phyloP scores from a whole-genome alignment of 2,888 invertebrate species.

The Petrolisthes cinctipes region DNA sequence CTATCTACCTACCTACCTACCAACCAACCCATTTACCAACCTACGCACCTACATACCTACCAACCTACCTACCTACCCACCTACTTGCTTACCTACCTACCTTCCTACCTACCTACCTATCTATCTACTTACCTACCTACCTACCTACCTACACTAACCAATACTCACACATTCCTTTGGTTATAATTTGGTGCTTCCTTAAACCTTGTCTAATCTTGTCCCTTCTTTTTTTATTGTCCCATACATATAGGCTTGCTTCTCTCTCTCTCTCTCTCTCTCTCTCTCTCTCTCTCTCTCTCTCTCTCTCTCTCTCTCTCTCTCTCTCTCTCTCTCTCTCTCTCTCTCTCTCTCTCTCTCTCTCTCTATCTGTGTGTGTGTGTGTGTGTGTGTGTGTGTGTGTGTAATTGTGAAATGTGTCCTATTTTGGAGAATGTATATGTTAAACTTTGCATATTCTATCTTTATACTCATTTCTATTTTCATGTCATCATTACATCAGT shows the following conservation, averaged over 20 bases:
- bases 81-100: not conserved
- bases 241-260: not conserved
- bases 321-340: not conserved
- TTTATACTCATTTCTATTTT: too few relatives aligned
- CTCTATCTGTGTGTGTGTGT: too few relatives aligned
- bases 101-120: not conserved
- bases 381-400: too few relatives aligned
- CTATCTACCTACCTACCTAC: not conserved
- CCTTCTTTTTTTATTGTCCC: not conserved
- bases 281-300: slow-evolving; percentile 31
- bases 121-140: not conserved
- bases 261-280: slow-evolving; percentile 14
- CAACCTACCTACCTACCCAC: not conserved
- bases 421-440: too few relatives aligned
- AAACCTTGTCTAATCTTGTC: not conserved
- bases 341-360: slow-evolving; percentile 24
- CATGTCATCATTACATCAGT: too few relatives aligned
- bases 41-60: not conserved
- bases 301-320: slow-evolving; percentile 28
- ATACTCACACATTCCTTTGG: slow-evolving; percentile 6
- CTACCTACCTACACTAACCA: not conserved
- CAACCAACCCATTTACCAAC: not conserved
- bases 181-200: slow-evolving; percentile 9
- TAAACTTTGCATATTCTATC: too few relatives aligned
- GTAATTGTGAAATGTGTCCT: too few relatives aligned